These are phyloP conservation scores for Eupithecia subumbrata DNA, from an alignment of 2,888 invertebrate genomes.

Conservation along the genomic window DNA sequence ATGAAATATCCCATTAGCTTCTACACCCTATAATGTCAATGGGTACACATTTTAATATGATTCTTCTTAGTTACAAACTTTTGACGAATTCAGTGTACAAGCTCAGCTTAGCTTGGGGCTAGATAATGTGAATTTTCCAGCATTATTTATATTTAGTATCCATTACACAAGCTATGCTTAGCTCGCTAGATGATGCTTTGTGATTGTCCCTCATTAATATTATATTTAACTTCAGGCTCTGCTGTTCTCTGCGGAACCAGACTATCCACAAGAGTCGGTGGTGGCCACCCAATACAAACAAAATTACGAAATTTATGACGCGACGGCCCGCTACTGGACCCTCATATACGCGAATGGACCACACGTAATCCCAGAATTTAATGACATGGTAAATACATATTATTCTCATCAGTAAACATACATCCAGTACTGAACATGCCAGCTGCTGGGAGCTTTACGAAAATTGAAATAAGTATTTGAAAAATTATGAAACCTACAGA, in stretches of 20 bases:
- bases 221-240: conserved; percentile 87
- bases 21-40: background rate
- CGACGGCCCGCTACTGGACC: conserved; percentile 98
- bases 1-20: background rate
- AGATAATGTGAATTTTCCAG: no score
- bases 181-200: no score
- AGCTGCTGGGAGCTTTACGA: no score
- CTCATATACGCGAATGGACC: conserved; percentile 95
- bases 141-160: no score
- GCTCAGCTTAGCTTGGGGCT: no score
- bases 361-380: conserved; percentile 86
- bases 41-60: background rate
- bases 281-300: conserved; percentile 99
- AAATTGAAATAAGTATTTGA: no score
- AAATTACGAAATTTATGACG: conserved; percentile 91
- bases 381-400: conserved; percentile 83
- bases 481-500: no score
- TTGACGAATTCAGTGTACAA: background rate
- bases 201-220: background rate
- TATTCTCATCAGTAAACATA: no score
- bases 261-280: conserved; percentile 98
- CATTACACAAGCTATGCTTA: no score
- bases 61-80: background rate
- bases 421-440: no score
- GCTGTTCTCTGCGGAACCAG: conserved; percentile 95